Conservation (phyloP, 1,140 invertebrate genomes). For the Polypedilum vanderplanki region DNA sequence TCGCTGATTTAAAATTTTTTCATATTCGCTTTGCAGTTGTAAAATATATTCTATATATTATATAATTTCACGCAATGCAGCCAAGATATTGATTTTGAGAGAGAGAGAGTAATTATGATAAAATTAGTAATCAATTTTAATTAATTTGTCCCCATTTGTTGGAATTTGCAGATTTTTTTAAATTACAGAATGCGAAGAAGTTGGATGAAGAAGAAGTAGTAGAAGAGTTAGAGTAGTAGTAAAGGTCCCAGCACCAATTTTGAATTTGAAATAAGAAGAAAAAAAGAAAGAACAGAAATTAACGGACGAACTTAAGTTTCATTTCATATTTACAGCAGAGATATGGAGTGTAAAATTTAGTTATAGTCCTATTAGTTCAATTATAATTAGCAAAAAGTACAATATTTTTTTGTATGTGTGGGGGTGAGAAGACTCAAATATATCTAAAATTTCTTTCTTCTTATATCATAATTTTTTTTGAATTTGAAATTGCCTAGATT, state of each 20-base stretch:
- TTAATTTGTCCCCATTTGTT: neutral
- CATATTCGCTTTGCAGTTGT: conserved; percentile 27
- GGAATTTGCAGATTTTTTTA: neutral
- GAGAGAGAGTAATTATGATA: neutral
- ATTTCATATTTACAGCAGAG: conserved; percentile 16
- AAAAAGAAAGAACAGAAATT: conserved; percentile 23
- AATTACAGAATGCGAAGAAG: neutral
- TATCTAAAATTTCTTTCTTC: conserved; percentile 19
- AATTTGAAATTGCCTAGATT: conserved; percentile 13
- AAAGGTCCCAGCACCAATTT: conserved; percentile 25
- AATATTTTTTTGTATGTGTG: neutral
- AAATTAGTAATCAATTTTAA: neutral
- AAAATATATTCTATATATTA: conserved; percentile 7
- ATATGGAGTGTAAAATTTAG: neutral
- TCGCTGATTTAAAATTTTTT: conserved; percentile 23
- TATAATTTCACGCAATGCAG: neutral
- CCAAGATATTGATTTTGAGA: neutral
- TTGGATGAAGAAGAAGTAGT: conserved; percentile 4
- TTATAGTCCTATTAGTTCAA: neutral
- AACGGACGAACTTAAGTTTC: neutral
- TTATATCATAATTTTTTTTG: conserved; percentile 1
- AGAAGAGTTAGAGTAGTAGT: conserved; percentile 20
- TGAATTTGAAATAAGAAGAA: neutral
- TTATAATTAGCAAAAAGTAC: neutral
- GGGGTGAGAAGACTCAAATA: conserved; percentile 24